Evolutionary conservation across 2,888 invertebrate genomes (phyloP), one percentile per base, ranked within the genome.

Genomic region (Andrena praecox): DNA sequence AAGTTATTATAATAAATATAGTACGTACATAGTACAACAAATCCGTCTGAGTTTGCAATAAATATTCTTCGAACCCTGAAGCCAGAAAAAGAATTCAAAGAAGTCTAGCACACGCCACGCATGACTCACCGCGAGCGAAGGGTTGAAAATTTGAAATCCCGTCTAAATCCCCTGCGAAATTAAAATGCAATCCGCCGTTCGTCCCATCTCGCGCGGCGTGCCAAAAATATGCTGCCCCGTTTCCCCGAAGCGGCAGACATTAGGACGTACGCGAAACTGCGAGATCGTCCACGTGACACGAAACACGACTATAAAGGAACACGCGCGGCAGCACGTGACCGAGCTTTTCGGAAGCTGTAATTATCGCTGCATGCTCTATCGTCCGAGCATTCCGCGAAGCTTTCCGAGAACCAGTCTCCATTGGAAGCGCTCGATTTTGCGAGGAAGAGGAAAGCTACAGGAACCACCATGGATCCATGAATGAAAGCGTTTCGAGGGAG

Each of bases 401-500:
- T 60, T 62, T 35, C 24, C 10, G 2, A 33, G 33, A 42, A 35
- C 5, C 1, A 1, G 2, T 29, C 29, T 33, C 10, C 2, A 10
- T 6, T 1, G 63, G 6, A 52, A 52, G 29, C 48, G 10, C 48
- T 42, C n/a, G 50, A 62, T 72, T 50, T 35, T 24, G 31, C 42
- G n/a, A 74, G 24, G 48, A 52, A 24, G 20, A 50, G 2, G 7
- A 8, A 52, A 54, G 31, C 16, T n/a, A 1, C 56, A 20, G n/a
- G n/a, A 16, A 33, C 12, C 12, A 31, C 35, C 6, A 48, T 20
- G 27, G 27, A 4, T 24, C n/a, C 2, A 54, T 70, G 73, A 77
- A 82, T 71, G 84, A 82, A 71, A 84, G 64, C 2, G 62, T 83
- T 74, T 67, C 82, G 77, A 77, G 62, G 24, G 12, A 60, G 62